phyloP scores from a whole-genome alignment of 1,140 invertebrate genomes.

The Bombus turneri region DNA sequence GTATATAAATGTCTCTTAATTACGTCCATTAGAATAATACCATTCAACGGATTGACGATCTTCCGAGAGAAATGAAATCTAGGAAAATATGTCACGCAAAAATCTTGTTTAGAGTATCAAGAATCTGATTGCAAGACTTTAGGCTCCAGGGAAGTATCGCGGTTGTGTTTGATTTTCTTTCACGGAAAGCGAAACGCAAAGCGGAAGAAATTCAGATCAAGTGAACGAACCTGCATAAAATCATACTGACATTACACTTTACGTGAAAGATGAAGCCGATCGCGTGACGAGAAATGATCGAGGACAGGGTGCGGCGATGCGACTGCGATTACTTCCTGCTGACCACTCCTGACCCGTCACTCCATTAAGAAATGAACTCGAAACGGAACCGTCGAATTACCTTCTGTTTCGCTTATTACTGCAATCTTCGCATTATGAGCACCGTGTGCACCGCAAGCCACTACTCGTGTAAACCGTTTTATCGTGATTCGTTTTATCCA shows the following conservation, averaged over 20 bases:
- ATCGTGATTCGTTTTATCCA: neutral
- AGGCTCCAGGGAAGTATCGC: neutral
- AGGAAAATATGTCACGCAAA: neutral
- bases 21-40: neutral
- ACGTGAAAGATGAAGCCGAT: constrained; percentile 33
- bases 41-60: neutral
- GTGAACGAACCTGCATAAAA: neutral
- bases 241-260: neutral
- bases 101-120: neutral
- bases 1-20: neutral
- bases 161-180: neutral
- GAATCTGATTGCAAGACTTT: neutral
- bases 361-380: constrained; percentile 50
- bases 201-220: neutral
- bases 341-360: constrained; percentile 44
- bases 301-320: constrained; percentile 49
- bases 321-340: constrained; percentile 40
- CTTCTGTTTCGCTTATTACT: constrained; percentile 38
- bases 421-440: constrained; percentile 30
- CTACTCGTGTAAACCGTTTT: neutral
- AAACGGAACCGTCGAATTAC: constrained; percentile 49
- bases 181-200: too few species aligned
- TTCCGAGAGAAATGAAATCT: neutral
- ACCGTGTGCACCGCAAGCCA: too few species aligned
- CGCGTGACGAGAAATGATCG: constrained; percentile 41